phyloP scores from a whole-genome alignment of 2,888 invertebrate genomes.

The Drosophila kambysellisi region DNA sequence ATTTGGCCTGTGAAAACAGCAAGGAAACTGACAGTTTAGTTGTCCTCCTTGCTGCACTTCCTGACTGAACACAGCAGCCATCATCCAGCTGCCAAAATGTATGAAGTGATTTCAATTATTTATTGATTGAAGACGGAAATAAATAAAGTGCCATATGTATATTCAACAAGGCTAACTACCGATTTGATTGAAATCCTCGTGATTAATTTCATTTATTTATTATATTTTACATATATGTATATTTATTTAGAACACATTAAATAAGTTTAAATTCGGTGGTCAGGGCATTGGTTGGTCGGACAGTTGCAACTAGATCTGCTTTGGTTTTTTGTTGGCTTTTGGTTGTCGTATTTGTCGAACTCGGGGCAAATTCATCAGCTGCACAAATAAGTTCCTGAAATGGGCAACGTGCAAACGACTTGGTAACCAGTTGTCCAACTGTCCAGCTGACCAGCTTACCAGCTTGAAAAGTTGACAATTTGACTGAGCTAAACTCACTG shows the following conservation, averaged over 20 bases:
- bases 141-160: background rate
- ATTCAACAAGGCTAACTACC: background rate
- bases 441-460: slow-evolving; percentile 27
- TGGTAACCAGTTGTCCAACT: slow-evolving; percentile 28
- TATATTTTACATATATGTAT: background rate
- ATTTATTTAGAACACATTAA: background rate
- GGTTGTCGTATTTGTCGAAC: slow-evolving; percentile 30
- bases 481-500: slow-evolving; percentile 21
- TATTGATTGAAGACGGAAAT: background rate
- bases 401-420: slow-evolving; percentile 42
- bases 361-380: slow-evolving; percentile 53
- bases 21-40: slow-evolving; percentile 68
- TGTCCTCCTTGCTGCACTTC: slow-evolving; percentile 13
- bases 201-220: background rate
- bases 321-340: background rate
- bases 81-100: slow-evolving; percentile 62
- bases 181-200: background rate
- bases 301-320: background rate
- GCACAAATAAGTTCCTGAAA: slow-evolving; percentile 45
- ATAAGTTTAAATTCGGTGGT: background rate
- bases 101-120: slow-evolving; percentile 33
- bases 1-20: slow-evolving; percentile 61
- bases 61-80: background rate
- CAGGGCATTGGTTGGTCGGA: background rate
- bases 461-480: slow-evolving; percentile 21